Evolutionary conservation across 2,888 invertebrate species (phyloP), one percentile per base, ranked within the genome.

Genomic region (Anodontia alba): DNA sequence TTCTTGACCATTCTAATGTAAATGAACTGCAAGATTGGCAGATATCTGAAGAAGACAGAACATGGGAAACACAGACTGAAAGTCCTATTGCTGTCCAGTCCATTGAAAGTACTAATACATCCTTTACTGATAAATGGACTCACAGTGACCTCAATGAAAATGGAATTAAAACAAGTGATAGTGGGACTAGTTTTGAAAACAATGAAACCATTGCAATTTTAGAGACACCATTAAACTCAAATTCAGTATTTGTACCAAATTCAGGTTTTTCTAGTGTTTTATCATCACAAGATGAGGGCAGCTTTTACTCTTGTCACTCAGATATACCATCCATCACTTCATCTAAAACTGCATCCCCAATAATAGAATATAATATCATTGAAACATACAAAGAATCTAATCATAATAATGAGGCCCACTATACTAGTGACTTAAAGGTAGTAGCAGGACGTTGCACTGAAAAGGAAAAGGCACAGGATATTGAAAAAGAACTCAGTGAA

Each of bases 291-390:
- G 43, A 33, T 54, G 57, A 62, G 20, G 42, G 26, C 26, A 73
- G 36, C 29, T 42, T 62, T 38, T 33, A n/a, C 17, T 38, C 31
- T 42, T 33, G n/a, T n/a, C 75, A 73, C 26, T 76, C 80, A 69
- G 73, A 57, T 36, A 51, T 73, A 2, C 26, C 36, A 42, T 80
- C 80, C 26, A 80, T 54, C 31, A 68, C 69, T 23, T 80, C 80
- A 31, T 80, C 80, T 38, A 76, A 73, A 49, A 76, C 67, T 49
- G 76, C 73, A 33, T 80, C 80, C 23, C 80, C 80, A 23, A 76
- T 62, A 3, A 62, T 62, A 33, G 62, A 62, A 62, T 62, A 10
- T 33, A 23, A 62, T 33, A 17, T 62, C 1, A 20, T 62, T 33
- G 62, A 62, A 33, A 8, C 62, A 3, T 31, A 33, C 17, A 62